Evolutionary conservation across 2,113 vertebrate genomes (phyloP), one percentile per base, ranked within the genome.

Genomic region (Pandion haliaetus): DNA sequence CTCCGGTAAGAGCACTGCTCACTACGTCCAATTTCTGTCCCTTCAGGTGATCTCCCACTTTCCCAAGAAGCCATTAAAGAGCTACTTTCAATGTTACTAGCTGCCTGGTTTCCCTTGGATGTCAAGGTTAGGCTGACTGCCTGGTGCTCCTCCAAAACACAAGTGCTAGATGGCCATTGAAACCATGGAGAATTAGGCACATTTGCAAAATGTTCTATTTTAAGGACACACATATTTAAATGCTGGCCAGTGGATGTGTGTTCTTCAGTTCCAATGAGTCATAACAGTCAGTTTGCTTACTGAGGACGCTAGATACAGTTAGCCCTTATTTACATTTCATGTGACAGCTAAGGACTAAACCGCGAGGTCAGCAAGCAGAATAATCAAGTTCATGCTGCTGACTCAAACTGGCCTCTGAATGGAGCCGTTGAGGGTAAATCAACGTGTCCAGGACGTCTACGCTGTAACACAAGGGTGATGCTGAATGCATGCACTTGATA

Each of bases 391-490:
- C 29, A 38, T 45, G 74, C 70, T 90, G 49, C 83, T 96, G 88
- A 92, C 83, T 93, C 81, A 89, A 70, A 88, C 49, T 40, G 80
- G 40, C 36, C 57, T 31, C 74, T n/a, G 28, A 72, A 29, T 2
- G 16, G 86, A 59, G 50, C 16, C 5, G 2, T 52, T 82, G 26
- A 5, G 59, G 54, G 25, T 19, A 59, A 88, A 70, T 3, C 3
- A 3, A 17, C 0, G 0, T 12, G 28, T 17, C 62, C 28, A 29
- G 62, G 54, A 23, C 3, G 57, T 18, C 44, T 34, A 44, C 42
- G 57, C 45, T 67, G 31, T 10, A n/a, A 2, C 24, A 9, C 0
- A 0, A 16, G 32, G 54, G 49, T 12, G 72, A 71, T 19, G 29
- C 70, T 65, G 84, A n/a, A 15, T 14, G 10, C 50, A 40, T 54